Evolutionary conservation across 2,113 vertebrate genomes (phyloP).

Genomic region (Periophthalmodon schlosseri): DNA sequence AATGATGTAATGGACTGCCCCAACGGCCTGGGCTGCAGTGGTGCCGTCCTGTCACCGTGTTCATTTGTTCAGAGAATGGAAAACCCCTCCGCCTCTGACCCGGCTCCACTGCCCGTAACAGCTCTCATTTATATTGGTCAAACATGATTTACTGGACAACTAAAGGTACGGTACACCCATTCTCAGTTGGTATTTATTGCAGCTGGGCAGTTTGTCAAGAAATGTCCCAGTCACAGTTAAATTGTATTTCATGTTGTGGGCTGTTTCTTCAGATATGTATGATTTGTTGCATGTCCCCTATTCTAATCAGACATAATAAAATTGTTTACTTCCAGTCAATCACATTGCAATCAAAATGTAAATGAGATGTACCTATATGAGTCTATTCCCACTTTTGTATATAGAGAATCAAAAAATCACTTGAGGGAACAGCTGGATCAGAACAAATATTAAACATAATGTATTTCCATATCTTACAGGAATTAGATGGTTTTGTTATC

Average conservation of each 20-base stretch:
- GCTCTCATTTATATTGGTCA: constrained; percentile 49
- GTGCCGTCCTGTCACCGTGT: constrained; percentile 43
- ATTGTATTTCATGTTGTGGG: background rate
- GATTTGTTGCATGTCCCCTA: constrained; percentile 8
- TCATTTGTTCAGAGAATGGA: constrained; percentile 44
- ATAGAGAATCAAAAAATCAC: background rate
- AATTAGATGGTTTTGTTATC: background rate
- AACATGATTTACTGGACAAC: constrained; percentile 48
- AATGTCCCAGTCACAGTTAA: background rate
- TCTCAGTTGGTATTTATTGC: constrained; percentile 1
- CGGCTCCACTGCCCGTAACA: constrained; percentile 52
- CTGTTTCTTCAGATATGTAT: constrained; percentile 6
- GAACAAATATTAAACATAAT: background rate
- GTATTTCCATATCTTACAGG: background rate
- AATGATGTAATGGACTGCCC: constrained; percentile 37
- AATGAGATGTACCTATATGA: constrained; percentile 25
- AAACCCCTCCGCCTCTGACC: constrained; percentile 48
- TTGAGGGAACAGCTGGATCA: constrained; percentile 9
- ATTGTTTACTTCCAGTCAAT: background rate
- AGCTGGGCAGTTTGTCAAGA: constrained; percentile 14
- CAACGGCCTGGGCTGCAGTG: constrained; percentile 12
- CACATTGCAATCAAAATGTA: constrained; percentile 43
- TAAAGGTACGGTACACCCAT: constrained; percentile 25
- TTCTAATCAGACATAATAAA: constrained; percentile 13
- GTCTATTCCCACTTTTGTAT: constrained; percentile 2